These are phyloP conservation scores for Sebastes vulpes DNA, from an alignment of 2,797 vertebrate genomes.

Conservation along the genomic window DNA sequence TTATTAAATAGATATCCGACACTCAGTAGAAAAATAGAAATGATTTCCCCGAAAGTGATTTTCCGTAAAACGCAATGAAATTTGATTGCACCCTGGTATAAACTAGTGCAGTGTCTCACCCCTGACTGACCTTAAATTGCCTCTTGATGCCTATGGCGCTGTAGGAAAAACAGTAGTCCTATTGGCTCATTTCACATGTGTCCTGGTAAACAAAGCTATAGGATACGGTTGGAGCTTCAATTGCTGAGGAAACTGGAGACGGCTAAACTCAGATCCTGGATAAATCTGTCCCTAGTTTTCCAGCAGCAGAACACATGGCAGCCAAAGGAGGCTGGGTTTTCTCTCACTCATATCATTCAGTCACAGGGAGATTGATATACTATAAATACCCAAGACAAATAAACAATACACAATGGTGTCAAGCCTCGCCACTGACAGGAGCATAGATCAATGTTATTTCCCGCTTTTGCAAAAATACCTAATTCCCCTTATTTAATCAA, in stretches of 20 bases:
- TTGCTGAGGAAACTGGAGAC: conserved; percentile 27
- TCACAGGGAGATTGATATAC: conserved; percentile 63
- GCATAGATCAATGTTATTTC: conserved; percentile 85
- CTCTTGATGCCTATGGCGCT: conserved; percentile 61
- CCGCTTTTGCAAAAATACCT: conserved; percentile 84
- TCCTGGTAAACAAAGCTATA: conserved; percentile 57
- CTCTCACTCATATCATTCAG: conserved; percentile 49
- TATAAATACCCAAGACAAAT: conserved; percentile 62
- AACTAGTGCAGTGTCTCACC: conserved; percentile 66
- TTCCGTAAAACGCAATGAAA: conserved; percentile 50
- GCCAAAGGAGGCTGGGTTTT: conserved; percentile 13
- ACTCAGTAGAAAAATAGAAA: conserved; percentile 40
- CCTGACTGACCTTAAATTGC: conserved; percentile 72
- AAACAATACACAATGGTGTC: conserved; percentile 75
- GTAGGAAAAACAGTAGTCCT: conserved; percentile 35
- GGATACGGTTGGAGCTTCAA: conserved; percentile 44
- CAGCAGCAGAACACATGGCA: conserved; percentile 4
- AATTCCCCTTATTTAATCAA: conserved; percentile 87
- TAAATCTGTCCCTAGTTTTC: conserved; percentile 23
- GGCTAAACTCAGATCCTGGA: conserved; percentile 19
- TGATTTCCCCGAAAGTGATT: conserved; percentile 52
- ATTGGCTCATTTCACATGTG: conserved; percentile 59
- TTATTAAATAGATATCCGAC: conserved; percentile 31
- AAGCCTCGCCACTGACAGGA: conserved; percentile 68
- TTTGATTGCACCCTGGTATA: conserved; percentile 55